Evolutionary conservation across 2,797 vertebrate genomes (phyloP), one percentile per base, ranked within the genome.

Genomic region (Scyliorhinus canicula): DNA sequence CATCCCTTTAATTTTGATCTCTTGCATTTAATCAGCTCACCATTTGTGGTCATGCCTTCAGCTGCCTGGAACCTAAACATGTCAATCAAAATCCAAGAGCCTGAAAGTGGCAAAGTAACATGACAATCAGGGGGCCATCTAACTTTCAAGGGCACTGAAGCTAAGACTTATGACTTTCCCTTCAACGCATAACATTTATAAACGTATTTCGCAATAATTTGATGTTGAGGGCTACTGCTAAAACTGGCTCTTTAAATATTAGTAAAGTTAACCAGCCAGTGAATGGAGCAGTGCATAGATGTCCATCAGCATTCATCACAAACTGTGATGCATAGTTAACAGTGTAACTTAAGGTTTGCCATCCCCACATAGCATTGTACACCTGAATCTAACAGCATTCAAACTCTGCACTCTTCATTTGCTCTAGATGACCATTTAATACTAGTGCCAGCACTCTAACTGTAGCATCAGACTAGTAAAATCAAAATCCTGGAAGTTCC

Each of bases 161-260:
- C 26, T 44, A 86, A 55, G 50, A 31, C 47, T 26, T 74, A 9
- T 55, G 47, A 85, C 40, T 21, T 47, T 50, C 11, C 26, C 50
- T 50, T 85, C 84, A 12, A 74, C 8, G 52, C 24, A 85, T 90
- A 52, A 5, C 86, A 16, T 60, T 60, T 60, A 90, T 90, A 35
- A 28, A 88, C 40, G n/a, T 60, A 60, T 90, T 88, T 88, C n/a
- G 14, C 52, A 57, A 88, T 57, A 31, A 88, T 88, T 88, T 88
- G 31, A 88, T 88, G 55, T 88, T n/a, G 77, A n/a, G n/a, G 47
- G 79, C 79, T 82, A 24, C 1, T 44, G 7, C 6, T 47, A 1
- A 31, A 55, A 26, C 28, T 50, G 31, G 50, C 4, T 52, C 79
- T 35, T 28, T 86, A 16, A 3, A 4, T 55, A 55, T 12, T 28